These are phyloP conservation scores for Colaptes auratus DNA, from an alignment of 2,113 vertebrate species.

Conservation along the genomic window DNA sequence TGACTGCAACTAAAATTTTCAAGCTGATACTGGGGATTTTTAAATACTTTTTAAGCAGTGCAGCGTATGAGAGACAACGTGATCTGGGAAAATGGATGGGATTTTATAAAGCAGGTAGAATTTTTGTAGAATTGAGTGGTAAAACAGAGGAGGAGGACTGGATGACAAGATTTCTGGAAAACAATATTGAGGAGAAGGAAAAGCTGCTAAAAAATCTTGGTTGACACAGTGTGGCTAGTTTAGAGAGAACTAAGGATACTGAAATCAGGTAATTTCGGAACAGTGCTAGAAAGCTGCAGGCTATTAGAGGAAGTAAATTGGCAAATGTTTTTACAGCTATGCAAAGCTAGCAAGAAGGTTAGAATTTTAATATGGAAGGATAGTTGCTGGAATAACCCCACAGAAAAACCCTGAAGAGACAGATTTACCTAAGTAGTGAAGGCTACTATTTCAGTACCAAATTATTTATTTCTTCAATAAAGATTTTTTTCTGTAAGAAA, in stretches of 20 bases:
- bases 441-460: not conserved
- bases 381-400: not conserved
- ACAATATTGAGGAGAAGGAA: not conserved
- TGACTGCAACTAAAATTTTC: not conserved
- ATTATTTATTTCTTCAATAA: not conserved
- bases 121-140: not conserved
- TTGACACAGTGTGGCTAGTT: constrained; percentile 19
- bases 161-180: not conserved
- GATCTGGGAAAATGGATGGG: not conserved
- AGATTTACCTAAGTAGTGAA: not conserved
- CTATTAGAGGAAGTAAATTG: constrained; percentile 13
- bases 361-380: constrained; percentile 24
- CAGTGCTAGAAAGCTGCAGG: not conserved
- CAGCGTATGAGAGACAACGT: not conserved
- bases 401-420: not conserved
- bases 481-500: not conserved
- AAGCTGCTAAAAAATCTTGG: constrained; percentile 28
- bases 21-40: not conserved
- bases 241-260: not conserved
- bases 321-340: constrained; percentile 32
- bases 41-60: not conserved
- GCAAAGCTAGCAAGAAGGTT: not conserved
- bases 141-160: not conserved
- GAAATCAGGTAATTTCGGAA: constrained; percentile 36
- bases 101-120: not conserved